Evolutionary conservation across 1,140 invertebrate genomes (phyloP).

Genomic region (Saccostrea cuccullata): DNA sequence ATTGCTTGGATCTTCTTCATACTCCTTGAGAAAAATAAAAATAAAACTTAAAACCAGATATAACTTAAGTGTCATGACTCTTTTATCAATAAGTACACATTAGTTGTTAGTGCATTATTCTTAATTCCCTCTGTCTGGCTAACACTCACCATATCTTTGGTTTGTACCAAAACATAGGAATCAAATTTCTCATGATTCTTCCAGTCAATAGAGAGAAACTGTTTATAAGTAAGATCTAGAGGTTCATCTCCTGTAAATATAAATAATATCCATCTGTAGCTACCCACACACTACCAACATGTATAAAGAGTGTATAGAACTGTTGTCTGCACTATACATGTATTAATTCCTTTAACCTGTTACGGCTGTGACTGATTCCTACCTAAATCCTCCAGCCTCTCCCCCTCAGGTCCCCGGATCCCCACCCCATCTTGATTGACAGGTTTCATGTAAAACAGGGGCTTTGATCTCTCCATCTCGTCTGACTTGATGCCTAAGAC

Average conservation of each 20-base stretch:
- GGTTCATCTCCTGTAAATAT: conserved; percentile 74
- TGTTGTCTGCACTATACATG: too few species aligned
- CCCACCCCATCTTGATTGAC: conserved; percentile 72
- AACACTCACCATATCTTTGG: conserved; percentile 75
- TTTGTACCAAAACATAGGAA: conserved; percentile 76
- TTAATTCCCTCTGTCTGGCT: too few species aligned
- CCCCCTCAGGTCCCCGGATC: conserved; percentile 66
- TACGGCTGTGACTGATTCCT: background rate
- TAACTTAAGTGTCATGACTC: background rate
- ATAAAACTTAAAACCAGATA: background rate
- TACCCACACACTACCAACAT: too few species aligned
- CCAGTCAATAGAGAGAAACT: conserved; percentile 79
- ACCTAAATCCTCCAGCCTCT: conserved; percentile 75
- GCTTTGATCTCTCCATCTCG: conserved; percentile 65
- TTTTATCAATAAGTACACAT: too few species aligned
- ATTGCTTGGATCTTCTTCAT: background rate
- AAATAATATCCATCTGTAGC: background rate
- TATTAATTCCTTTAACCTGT: too few species aligned
- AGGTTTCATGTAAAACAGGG: conserved; percentile 74
- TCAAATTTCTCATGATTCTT: conserved; percentile 78
- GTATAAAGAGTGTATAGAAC: too few species aligned
- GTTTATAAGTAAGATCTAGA: conserved; percentile 73
- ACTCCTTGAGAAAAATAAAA: background rate
- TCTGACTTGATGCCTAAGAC: conserved; percentile 69
- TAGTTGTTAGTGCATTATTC: too few species aligned